Base-by-base conservation (phyloP, 2,888 invertebrate genomes). In the Lithophane leautieri region DNA sequence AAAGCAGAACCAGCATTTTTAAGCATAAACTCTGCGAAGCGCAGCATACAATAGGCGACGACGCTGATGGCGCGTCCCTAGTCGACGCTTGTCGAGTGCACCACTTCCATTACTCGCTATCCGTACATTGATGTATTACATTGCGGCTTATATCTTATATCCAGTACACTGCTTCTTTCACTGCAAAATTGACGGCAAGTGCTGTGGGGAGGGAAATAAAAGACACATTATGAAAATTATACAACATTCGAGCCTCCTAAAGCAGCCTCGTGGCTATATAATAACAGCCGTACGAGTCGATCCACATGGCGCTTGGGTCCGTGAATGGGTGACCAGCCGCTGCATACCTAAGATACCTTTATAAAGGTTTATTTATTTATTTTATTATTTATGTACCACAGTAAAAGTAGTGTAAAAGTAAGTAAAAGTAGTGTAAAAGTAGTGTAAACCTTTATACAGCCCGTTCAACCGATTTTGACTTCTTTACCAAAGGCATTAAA, bases 91-190 rank as follows among this genome's bases (percentile, higher is more conserved):
- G 81, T 86, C 72, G 67, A 71, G 67, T 71, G 73, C 82, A 71
- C 77, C 72, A 78, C 86, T 83, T 87, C 74, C 88, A 83, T 87
- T 87, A 83, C 86, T 77, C 40, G 79, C 56, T 75, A 40, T 63
- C 47, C 54, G 68, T 65, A 40, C 76, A 62, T 73, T 79, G 78
- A 83, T 83, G 50, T 83, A 87, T 82, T 78, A 61, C 42, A 16
- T 54, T 66, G 14, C 56, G 8, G 47, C 47, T 67, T 76, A 52
- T 61, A 77, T 28, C 62, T 69, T 76, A 50, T 61, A 78, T 25
- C 62, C 52, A 66, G 76, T 68, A 72, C 40, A 54, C 65, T 79
- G 54, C 69, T 60, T 58, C 28, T 12, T 61, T 67, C n/a, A 6
- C 19, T 60, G 54, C 22, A 14, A 61, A 65, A 65, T 79, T 58